These are phyloP conservation scores for Xyrichtys novacula DNA, from an alignment of 2,797 vertebrate genomes.

Conservation along the genomic window DNA sequence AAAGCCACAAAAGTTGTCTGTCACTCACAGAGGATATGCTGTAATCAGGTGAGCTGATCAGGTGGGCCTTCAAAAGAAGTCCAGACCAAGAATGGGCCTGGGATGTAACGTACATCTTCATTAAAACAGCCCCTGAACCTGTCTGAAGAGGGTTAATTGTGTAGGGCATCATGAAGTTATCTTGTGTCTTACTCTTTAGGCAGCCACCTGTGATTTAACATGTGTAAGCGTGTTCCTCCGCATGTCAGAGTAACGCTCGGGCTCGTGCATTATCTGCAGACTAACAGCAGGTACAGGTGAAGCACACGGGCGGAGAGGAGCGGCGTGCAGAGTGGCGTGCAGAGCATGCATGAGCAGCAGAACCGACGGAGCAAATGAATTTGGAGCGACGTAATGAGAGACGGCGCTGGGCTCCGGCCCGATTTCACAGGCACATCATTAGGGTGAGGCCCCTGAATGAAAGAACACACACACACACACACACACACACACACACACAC, in stretches of 20 bases:
- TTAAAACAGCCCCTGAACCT: too few relatives aligned
- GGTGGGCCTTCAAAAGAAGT: too few relatives aligned
- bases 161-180: slow-evolving; percentile 2
- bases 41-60: too few relatives aligned
- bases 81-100: too few relatives aligned
- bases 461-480: slow-evolving; percentile 18
- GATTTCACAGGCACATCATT: slow-evolving; percentile 88
- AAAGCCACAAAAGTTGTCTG: too few relatives aligned
- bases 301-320: slow-evolving; percentile 60
- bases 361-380: slow-evolving; percentile 86
- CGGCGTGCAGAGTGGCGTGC: slow-evolving; percentile 62
- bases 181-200: background rate
- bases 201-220: slow-evolving; percentile 32
- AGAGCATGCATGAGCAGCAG: slow-evolving; percentile 79
- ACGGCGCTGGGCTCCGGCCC: slow-evolving; percentile 78
- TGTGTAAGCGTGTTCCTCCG: slow-evolving; percentile 21
- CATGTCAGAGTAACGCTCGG: slow-evolving; percentile 46
- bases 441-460: slow-evolving; percentile 68
- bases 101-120: too few relatives aligned
- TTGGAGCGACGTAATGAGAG: slow-evolving; percentile 86
- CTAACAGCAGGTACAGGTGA: slow-evolving; percentile 69
- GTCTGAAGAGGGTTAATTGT: background rate
- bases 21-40: too few relatives aligned
- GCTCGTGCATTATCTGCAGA: slow-evolving; percentile 54
- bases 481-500: slow-evolving; percentile 55